phyloP scores from a whole-genome alignment of 1,140 invertebrate genomes.

The Ctenoplectra terminalis region DNA sequence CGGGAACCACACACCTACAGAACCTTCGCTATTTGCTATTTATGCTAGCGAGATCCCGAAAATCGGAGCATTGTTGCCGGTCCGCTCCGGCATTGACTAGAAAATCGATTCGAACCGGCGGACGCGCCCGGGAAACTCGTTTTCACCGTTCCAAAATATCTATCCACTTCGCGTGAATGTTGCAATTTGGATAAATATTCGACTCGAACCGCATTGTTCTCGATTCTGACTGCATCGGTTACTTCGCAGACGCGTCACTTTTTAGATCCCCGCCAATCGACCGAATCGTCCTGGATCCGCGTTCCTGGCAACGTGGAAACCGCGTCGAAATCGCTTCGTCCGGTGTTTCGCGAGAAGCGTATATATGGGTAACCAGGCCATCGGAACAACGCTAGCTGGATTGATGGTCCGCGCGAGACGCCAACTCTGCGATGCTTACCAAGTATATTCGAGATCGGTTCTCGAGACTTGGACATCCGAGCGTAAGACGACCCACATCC shows the following conservation, averaged over 20 bases:
- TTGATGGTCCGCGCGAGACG: background rate
- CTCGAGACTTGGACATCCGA: background rate
- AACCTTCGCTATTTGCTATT: conserved; percentile 59
- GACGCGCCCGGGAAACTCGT: conserved; percentile 37
- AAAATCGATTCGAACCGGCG: conserved; percentile 45
- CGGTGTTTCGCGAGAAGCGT: background rate
- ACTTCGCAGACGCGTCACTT: background rate
- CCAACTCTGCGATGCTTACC: background rate
- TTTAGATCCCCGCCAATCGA: conserved; percentile 18
- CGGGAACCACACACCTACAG: conserved; percentile 51
- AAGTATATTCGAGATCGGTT: background rate
- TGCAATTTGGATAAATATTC: conserved; percentile 48
- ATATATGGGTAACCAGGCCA: conserved; percentile 14
- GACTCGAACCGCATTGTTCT: background rate
- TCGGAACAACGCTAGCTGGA: background rate
- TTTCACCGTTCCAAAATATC: conserved; percentile 33
- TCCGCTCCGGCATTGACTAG: conserved; percentile 34
- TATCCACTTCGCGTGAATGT: conserved; percentile 41
- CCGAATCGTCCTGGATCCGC: background rate
- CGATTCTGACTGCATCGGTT: background rate
- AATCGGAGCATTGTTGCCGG: conserved; percentile 61
- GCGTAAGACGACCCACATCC: background rate
- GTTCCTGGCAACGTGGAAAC: background rate
- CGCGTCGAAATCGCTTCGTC: background rate
- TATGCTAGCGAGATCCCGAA: conserved; percentile 65